Evolutionary conservation across 2,113 vertebrate genomes (phyloP).

Genomic region (Chionomys nivalis): DNA sequence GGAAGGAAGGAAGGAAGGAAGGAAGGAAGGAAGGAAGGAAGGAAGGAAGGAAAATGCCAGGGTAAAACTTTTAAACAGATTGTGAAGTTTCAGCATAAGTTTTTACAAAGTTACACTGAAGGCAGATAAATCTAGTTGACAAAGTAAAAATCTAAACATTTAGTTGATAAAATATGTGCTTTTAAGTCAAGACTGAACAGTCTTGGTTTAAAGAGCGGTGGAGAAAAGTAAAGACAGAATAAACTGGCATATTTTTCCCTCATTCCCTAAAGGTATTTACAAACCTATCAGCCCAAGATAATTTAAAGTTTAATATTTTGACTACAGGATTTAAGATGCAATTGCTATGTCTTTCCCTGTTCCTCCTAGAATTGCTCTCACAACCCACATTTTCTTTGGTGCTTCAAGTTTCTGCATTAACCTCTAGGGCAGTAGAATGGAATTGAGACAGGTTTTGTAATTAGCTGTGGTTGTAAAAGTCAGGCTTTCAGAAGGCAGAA

Average conservation of each 20-base stretch:
- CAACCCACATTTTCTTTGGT: conserved; percentile 29
- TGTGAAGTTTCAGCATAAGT: background rate
- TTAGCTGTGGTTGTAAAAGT: conserved; percentile 68
- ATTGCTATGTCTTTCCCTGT: conserved; percentile 63
- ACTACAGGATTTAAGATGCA: conserved; percentile 67
- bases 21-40: background rate
- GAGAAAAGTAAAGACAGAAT: conserved; percentile 29
- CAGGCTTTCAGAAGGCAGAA: conserved; percentile 56
- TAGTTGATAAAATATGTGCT: background rate
- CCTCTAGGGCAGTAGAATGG: conserved; percentile 67
- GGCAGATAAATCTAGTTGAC: background rate
- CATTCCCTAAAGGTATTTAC: background rate
- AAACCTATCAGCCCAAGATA: conserved; percentile 1
- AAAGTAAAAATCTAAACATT: too few relatives aligned
- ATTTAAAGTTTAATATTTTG: conserved; percentile 62
- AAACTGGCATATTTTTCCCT: background rate
- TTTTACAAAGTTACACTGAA: background rate
- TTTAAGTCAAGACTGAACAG: background rate
- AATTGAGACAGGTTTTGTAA: conserved; percentile 72
- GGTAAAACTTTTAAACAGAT: background rate
- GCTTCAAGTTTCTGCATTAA: conserved; percentile 68
- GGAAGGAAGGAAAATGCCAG: background rate
- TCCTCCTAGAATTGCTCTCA: conserved; percentile 40
- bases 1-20: background rate
- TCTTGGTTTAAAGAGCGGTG: background rate